Evolutionary conservation across 2,113 vertebrate species (phyloP), one percentile per base, ranked within the genome.

Genomic region (Leptobrachium leishanense): DNA sequence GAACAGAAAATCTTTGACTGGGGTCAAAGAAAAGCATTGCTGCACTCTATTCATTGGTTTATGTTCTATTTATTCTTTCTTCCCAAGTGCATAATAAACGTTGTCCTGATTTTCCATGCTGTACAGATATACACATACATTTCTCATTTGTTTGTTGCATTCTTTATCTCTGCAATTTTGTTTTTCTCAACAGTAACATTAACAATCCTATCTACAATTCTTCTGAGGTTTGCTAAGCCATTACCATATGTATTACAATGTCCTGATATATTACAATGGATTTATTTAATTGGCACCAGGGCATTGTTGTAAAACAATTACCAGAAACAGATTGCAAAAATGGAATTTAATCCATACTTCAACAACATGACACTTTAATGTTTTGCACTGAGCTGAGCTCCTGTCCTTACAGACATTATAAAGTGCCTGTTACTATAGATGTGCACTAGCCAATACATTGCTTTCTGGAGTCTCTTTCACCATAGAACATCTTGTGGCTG

Each of bases 201-300:
- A 77, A 59, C 76, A 77, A 70, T 53, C 55, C 68, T 77, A 54
- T 77, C 62, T 77, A 77, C 76, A 77, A 77, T 77, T 43, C 76
- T 63, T 40, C 70, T 43, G 76, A 53, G 76, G 75, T 59, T 76
- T 76, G 43, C 75, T 76, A 54, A 76, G 75, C 55, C 65, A 76
- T 76, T 76, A 69, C 40, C 68, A 77, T 63, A 77, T 71, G 76
- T 71, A 77, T 54, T 77, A 46, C 39, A 55, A 42, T 70, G 67
- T 70, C 76, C 76, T 70, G 54, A 70, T 77, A 69, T 77, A 70
- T 77, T 77, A 42, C 42, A 41, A 62, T 70, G 67, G 57, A 59
- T 77, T 70, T 69, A 77, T 70, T 77, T 77, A 77, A 77, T 77
- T 70, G 76, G 76, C 76, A 77, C 76, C 67, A 69, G 76, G 76